Conservation (phyloP, 2,113 vertebrate genomes). For the Aramus guarauna region DNA sequence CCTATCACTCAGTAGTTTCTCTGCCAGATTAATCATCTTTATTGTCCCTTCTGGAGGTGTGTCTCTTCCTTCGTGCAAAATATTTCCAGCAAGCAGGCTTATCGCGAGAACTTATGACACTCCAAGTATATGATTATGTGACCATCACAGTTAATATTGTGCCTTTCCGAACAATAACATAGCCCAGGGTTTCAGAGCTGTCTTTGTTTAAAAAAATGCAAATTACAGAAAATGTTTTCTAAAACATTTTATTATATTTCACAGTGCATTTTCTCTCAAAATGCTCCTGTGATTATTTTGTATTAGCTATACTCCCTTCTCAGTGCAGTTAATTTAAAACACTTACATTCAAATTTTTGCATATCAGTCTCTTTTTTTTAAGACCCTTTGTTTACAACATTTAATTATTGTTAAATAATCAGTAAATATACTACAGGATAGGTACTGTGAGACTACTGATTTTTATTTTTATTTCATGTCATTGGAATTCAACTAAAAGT, state of each 20-base stretch:
- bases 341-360: not conserved
- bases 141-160: not conserved
- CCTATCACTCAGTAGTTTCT: constrained; percentile 26
- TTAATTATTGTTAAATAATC: not conserved
- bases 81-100: constrained; percentile 22
- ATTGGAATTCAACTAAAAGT: not conserved
- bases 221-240: not conserved
- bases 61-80: constrained; percentile 31
- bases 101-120: constrained; percentile 1
- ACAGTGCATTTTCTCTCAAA: not conserved
- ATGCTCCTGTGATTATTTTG: not conserved
- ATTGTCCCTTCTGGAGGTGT: constrained; percentile 19
- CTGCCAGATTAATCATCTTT: constrained; percentile 53
- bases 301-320: not conserved
- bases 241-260: not conserved
- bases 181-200: not conserved
- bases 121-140: constrained; percentile 6
- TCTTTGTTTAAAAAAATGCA: not conserved
- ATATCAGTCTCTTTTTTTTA: not conserved
- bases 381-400: not conserved
- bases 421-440: not conserved
- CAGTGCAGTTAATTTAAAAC: not conserved
- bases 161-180: not conserved
- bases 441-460: not conserved
- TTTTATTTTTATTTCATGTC: not conserved